Evolutionary conservation across 2,113 vertebrate genomes (phyloP), one percentile per base, ranked within the genome.

Genomic region (Syrrhaptes paradoxus): DNA sequence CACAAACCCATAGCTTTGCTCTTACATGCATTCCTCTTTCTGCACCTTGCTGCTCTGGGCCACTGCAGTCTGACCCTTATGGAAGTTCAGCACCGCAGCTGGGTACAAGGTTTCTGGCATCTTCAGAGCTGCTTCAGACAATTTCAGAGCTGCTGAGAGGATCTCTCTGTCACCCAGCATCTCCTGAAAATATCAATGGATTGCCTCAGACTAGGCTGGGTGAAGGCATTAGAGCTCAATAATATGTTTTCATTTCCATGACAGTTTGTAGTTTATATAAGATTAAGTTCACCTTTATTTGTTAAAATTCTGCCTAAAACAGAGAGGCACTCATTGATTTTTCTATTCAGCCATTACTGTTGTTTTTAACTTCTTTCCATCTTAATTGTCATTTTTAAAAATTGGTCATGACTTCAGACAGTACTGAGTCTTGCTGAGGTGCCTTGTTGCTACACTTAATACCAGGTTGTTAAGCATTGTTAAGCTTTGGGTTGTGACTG

Each of bases 291-390:
- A 65, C 67, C 20, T 77, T 71, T 66, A 51, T 82, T 82, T 88
- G 61, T 90, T 82, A 89, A 89, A 89, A 74, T 80, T 88, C 51
- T 91, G 22, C 36, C 57, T 49, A 2, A 95, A 95, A 81, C 41
- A 15, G 52, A 89, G 51, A 26, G 18, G 4, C 10, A n/a, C 2
- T 71, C 31, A 74, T 9, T 87, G 71, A 57, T 86, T 95, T 88
- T 91, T 94, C 61, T 74, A 10, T 72, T 84, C 49, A 62, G 61
- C 32, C 25, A 45, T 49, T 79, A 16, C 36, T 46, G 6, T 43
- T 76, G 54, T 59, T 87, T 28, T 36, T 65, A 65, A 49, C 22
- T 82, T 87, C 13, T 86, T 84, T 80, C 59, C 10, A 16, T 86
- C 52, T 67, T 96, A 84, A 88, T 84, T 75, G n/a, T 81, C 4